Evolutionary conservation across 2,797 vertebrate species (phyloP).

Genomic region (Lepidocolaptes lacrymiger): DNA sequence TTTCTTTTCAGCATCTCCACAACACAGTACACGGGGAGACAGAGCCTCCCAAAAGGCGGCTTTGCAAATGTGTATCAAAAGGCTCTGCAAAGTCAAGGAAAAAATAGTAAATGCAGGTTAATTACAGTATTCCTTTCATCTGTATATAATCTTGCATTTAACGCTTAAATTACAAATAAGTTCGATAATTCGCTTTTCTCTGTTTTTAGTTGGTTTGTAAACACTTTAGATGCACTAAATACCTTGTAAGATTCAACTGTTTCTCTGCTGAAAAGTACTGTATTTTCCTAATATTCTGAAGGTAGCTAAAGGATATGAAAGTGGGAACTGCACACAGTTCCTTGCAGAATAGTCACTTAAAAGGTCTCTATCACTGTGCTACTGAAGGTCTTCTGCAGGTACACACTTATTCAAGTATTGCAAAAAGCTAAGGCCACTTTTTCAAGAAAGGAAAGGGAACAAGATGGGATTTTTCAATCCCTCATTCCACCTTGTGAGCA

Average conservation of each 20-base stretch:
- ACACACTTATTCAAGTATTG: slow-evolving; percentile 85
- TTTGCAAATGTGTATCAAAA: slow-evolving; percentile 75
- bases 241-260: slow-evolving; percentile 70
- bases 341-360: slow-evolving; percentile 70
- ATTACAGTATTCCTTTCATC: slow-evolving; percentile 78
- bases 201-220: slow-evolving; percentile 76
- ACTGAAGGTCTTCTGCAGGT: slow-evolving; percentile 75
- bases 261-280: slow-evolving; percentile 73
- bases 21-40: slow-evolving; percentile 73
- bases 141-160: slow-evolving; percentile 75
- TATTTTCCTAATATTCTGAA: slow-evolving; percentile 73
- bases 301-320: slow-evolving; percentile 77
- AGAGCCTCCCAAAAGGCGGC: slow-evolving; percentile 56
- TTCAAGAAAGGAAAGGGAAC: slow-evolving; percentile 80
- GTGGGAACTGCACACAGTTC: slow-evolving; percentile 56
- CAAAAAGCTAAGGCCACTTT: slow-evolving; percentile 87
- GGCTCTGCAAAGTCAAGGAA: slow-evolving; percentile 77
- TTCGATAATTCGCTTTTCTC: slow-evolving; percentile 72
- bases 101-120: slow-evolving; percentile 74
- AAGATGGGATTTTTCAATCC: slow-evolving; percentile 69
- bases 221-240: slow-evolving; percentile 79
- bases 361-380: slow-evolving; percentile 78
- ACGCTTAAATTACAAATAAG: slow-evolving; percentile 75
- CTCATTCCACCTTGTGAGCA: slow-evolving; percentile 65
- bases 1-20: slow-evolving; percentile 77